Evolutionary conservation across 1,140 invertebrate genomes (phyloP).

Genomic region (Platyscapa corneri): DNA sequence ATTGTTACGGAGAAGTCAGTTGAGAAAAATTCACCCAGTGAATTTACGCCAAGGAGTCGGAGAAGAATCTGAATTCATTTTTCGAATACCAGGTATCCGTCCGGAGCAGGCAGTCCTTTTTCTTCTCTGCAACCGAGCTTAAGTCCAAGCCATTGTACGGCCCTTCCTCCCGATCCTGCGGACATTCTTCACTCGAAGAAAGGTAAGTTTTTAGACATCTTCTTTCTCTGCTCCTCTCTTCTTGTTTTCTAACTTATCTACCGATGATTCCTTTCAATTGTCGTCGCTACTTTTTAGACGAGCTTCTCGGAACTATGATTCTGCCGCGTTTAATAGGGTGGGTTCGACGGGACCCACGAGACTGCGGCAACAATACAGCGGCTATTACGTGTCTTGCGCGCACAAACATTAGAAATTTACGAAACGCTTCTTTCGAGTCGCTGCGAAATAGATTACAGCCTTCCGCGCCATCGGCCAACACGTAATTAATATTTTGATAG

Average conservation of each 20-base stretch:
- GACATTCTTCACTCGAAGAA: conserved; percentile 73
- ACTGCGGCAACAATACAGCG: too few species aligned
- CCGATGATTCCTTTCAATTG: conserved; percentile 6
- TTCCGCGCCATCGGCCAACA: too few species aligned
- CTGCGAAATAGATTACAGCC: too few species aligned
- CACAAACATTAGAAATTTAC: too few species aligned
- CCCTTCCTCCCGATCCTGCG: conserved; percentile 70
- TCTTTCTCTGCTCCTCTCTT: not conserved
- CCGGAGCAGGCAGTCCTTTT: conserved; percentile 74
- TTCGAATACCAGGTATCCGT: conserved; percentile 68
- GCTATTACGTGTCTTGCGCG: too few species aligned
- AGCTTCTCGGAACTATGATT: conserved; percentile 20
- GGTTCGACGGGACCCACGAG: not conserved
- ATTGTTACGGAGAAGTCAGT: not conserved
- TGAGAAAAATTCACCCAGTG: not conserved
- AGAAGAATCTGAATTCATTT: conserved; percentile 10
- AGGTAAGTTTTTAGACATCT: conserved; percentile 65
- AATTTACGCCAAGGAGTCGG: not conserved
- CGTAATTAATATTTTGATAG: too few species aligned
- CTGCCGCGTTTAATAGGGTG: not conserved
- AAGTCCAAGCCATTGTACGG: conserved; percentile 73
- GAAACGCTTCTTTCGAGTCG: too few species aligned
- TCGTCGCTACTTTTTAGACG: not conserved
- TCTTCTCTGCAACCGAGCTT: conserved; percentile 72
- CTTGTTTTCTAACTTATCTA: conserved; percentile 36